Base-by-base conservation (phyloP, 2,888 invertebrate genomes). In the Yponomeuta plumbellus region DNA sequence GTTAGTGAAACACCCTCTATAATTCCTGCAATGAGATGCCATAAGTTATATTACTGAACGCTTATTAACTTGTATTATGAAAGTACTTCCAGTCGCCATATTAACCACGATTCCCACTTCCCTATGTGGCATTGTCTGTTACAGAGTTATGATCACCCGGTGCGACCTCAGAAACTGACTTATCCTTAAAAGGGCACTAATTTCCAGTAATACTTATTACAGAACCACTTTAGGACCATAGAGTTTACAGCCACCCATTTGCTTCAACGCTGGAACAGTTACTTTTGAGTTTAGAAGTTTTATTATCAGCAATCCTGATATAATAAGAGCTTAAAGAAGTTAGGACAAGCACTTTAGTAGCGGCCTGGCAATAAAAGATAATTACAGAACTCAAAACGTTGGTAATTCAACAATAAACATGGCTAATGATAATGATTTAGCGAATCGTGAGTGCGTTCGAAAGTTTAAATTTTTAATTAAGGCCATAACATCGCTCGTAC, bases 401-500 rank as follows among this genome's bases (percentile, higher is more conserved):
- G 21, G 22, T 26, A 44, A 63, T 63, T 63, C 11, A 63, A 63
- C 63, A 63, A 63, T 63, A 63, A 63, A 63, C 44, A 63, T 21
- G 13, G 17, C 10, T 44, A 63, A 34, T 61, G 61, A 61, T 44
- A 63, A 61, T 61, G 61, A 61, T 61, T 21, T 44, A 44, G 63
- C 63, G 44, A 63, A 65, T 65, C 65, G 65, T 39, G 26, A 65
- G 20, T 22, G 40, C 57, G 26, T 58, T 34, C 20, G 23, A 66
- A 61, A 61, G 70, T 72, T 71, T 71, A 77, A 75, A 71, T 74
- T 76, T 80, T 85, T 85, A 85, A 86, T 86, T 85, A 86, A 79
- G 71, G 72, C 74, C 75, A 73, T 71, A 73, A 76, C 74, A 77
- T 76, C 71, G 78, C 80, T 78, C 76, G 74, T 80, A 76, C 75